Percentiles rank a stretch among this genome's conserved stretches.
Evolutionary conservation across 2,797 vertebrate species (phyloP).

Genomic region (Rousettus madagascariensis): DNA sequence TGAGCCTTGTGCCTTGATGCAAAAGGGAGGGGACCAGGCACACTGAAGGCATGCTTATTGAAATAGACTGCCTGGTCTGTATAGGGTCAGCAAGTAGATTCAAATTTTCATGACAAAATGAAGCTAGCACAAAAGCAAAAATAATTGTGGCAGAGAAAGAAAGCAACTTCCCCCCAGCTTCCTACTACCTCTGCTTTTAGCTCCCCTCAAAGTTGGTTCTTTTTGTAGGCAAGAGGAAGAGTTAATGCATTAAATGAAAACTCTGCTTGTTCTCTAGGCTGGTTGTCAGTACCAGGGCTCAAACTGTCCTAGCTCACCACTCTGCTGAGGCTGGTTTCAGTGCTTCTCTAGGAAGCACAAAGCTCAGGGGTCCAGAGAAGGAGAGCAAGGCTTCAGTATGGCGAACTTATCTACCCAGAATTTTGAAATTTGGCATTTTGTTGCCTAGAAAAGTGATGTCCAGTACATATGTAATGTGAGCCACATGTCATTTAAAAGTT

Average conservation of each 20-base stretch:
- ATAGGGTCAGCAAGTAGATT: neutral
- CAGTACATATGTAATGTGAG: neutral
- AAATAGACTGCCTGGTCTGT: neutral
- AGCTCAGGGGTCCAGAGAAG: neutral
- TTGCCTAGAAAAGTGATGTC: neutral
- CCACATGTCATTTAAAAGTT: neutral
- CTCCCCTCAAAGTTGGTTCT: neutral
- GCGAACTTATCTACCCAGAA: neutral
- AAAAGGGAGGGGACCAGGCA: neutral
- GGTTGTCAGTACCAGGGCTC: neutral
- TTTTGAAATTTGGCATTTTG: neutral
- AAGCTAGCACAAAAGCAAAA: neutral
- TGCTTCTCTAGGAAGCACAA: neutral
- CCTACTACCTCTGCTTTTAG: neutral
- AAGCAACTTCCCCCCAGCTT: neutral
- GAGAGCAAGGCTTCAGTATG: neutral
- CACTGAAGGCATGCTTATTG: neutral
- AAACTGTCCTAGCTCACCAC: neutral
- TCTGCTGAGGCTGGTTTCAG: neutral
- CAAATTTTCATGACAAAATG: neutral
- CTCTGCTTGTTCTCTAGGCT: neutral
- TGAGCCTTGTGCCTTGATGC: neutral
- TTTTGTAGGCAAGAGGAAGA: slow-evolving; percentile 7
- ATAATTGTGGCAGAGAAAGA: neutral
- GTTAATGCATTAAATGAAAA: neutral